Percentiles rank a stretch among this genome's conserved stretches.
phyloP scores from a whole-genome alignment of 2,797 vertebrate genomes.

The Choloepus didactylus region DNA sequence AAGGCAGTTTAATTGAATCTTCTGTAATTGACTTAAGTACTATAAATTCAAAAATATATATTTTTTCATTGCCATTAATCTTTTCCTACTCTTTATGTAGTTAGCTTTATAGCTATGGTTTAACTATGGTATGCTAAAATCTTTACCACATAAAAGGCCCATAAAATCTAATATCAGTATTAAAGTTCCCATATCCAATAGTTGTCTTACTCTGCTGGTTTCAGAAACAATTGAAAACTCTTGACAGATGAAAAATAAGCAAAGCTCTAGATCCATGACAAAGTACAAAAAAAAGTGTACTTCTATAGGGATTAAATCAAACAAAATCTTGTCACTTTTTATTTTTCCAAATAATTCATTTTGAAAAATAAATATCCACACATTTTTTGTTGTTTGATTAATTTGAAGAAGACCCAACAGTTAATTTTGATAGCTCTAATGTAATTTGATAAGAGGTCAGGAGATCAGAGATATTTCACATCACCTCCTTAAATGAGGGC shows the following conservation, averaged over 20 bases:
- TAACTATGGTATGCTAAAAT: neutral
- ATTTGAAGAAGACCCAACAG: neutral
- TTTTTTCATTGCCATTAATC: neutral
- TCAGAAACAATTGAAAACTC: neutral
- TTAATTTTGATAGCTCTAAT: neutral
- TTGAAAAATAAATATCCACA: neutral
- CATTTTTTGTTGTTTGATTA: neutral
- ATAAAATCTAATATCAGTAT: neutral
- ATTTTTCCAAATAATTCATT: neutral
- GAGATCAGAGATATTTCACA: neutral
- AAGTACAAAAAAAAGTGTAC: neutral
- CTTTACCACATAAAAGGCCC: neutral
- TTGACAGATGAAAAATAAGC: neutral
- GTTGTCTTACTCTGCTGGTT: neutral
- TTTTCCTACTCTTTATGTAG: neutral
- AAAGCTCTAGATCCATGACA: neutral
- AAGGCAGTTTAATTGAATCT: neutral
- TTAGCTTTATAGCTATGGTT: neutral
- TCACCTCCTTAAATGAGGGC: neutral
- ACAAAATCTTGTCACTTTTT: neutral
- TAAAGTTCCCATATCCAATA: neutral
- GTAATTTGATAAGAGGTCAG: neutral
- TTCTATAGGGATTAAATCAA: neutral
- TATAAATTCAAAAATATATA: neutral
- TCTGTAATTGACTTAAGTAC: neutral